Percentiles rank a stretch among this genome's conserved stretches.
Conservation (phyloP, 1,140 invertebrate genomes). For the Sarcophaga peregrina region DNA sequence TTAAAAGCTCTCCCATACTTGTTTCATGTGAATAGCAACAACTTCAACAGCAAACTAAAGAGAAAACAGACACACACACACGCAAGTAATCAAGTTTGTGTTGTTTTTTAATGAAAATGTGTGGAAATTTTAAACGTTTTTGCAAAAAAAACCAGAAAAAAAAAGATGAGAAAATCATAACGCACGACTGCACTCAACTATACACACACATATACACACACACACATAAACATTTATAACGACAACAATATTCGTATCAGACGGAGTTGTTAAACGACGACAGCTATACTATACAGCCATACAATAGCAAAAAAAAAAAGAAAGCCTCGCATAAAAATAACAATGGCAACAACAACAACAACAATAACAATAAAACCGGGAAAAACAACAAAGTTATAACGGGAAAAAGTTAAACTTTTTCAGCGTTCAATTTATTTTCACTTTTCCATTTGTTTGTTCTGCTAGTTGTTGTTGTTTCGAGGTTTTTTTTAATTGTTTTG, state of each 20-base stretch:
- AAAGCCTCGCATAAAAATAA: too few species aligned
- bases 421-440: not conserved
- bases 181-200: conserved; percentile 10
- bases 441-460: not conserved
- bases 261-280: too few species aligned
- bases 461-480: not conserved
- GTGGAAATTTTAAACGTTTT: conserved; percentile 19
- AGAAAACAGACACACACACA: too few species aligned
- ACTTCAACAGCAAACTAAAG: too few species aligned
- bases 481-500: too few species aligned
- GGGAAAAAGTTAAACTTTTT: conserved; percentile 27
- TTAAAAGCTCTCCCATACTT: too few species aligned
- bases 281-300: too few species aligned
- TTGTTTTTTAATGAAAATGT: conserved; percentile 2
- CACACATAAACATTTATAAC: not conserved
- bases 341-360: too few species aligned
- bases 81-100: not conserved
- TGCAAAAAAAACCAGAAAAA: not conserved
- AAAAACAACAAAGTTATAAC: not conserved
- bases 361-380: too few species aligned
- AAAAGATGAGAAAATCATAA: not conserved
- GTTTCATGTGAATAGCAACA: too few species aligned
- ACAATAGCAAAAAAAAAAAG: not conserved
- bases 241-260: not conserved
- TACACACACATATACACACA: not conserved